phyloP scores from a whole-genome alignment of 2,113 vertebrate genomes.

The Canis aureus region DNA sequence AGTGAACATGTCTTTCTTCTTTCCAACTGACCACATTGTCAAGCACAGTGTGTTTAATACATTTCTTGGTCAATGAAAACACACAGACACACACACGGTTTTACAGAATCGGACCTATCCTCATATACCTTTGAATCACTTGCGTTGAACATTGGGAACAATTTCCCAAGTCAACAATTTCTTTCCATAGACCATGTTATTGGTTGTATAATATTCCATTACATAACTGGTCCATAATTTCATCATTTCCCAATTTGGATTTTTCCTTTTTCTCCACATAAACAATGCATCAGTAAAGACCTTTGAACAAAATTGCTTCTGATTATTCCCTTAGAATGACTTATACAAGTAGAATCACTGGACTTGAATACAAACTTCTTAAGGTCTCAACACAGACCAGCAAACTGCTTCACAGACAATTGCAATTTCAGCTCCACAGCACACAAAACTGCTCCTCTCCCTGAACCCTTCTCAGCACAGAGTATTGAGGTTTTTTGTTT shows the following conservation, averaged over 20 bases:
- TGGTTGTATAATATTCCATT: neutral
- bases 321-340: constrained; percentile 46
- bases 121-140: neutral
- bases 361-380: constrained; percentile 42
- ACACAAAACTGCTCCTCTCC: neutral
- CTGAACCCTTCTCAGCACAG: constrained; percentile 19
- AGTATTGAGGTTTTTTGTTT: neutral
- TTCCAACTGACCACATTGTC: rapidly evolving
- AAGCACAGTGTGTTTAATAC: neutral
- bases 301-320: neutral
- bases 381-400: constrained; percentile 12
- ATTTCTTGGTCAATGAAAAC: neutral
- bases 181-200: neutral
- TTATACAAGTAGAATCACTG: constrained; percentile 22
- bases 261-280: constrained; percentile 8
- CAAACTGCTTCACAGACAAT: constrained; percentile 51
- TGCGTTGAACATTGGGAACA: neutral
- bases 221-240: neutral
- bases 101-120: neutral
- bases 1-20: neutral
- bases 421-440: constrained; percentile 40
- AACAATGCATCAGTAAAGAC: neutral
- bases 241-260: neutral
- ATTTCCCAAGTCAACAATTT: constrained; percentile 27
- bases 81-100: neutral